Evolutionary conservation across 2,888 invertebrate genomes (phyloP).

Genomic region (Chloromyia formosa): DNA sequence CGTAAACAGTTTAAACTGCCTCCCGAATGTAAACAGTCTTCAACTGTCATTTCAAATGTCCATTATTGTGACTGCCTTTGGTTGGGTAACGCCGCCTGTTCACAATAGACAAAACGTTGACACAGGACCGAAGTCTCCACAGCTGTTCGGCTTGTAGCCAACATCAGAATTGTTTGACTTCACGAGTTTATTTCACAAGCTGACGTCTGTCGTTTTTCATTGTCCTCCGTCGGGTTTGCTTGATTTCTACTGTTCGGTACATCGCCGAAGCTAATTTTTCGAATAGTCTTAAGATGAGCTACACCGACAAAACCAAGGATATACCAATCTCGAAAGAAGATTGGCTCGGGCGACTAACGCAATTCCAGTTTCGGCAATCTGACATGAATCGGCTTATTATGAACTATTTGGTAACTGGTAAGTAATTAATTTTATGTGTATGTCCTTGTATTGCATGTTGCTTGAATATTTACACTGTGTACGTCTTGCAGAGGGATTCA

Average conservation of each 20-base stretch:
- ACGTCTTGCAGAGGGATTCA: slow-evolving; percentile 79
- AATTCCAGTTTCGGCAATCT: slow-evolving; percentile 81
- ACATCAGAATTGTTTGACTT: slow-evolving; percentile 30
- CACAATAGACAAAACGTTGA: neutral
- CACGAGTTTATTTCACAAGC: slow-evolving; percentile 19
- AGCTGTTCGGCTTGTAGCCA: neutral
- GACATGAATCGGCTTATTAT: slow-evolving; percentile 98
- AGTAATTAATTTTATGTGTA: too few relatives aligned
- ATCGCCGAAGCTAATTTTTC: neutral
- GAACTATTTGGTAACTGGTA: slow-evolving; percentile 98
- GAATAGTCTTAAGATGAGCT: slow-evolving; percentile 57
- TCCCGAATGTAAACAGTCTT: neutral
- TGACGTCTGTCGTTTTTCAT: slow-evolving; percentile 36
- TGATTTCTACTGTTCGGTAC: too few relatives aligned
- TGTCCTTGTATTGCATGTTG: slow-evolving; percentile 7
- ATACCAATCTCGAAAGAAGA: slow-evolving; percentile 60
- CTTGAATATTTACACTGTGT: neutral
- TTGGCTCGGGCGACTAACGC: slow-evolving; percentile 61
- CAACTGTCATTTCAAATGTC: slow-evolving; percentile 37
- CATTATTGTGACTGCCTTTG: neutral
- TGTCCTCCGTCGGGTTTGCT: slow-evolving; percentile 18
- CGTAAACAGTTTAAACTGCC: neutral
- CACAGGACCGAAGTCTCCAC: neutral
- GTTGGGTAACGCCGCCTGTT: neutral
- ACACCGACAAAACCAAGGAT: slow-evolving; percentile 59